Percentiles rank a stretch among this genome's conserved stretches.
phyloP scores from a whole-genome alignment of 2,797 vertebrate genomes.

The Gymnothorax javanicus region DNA sequence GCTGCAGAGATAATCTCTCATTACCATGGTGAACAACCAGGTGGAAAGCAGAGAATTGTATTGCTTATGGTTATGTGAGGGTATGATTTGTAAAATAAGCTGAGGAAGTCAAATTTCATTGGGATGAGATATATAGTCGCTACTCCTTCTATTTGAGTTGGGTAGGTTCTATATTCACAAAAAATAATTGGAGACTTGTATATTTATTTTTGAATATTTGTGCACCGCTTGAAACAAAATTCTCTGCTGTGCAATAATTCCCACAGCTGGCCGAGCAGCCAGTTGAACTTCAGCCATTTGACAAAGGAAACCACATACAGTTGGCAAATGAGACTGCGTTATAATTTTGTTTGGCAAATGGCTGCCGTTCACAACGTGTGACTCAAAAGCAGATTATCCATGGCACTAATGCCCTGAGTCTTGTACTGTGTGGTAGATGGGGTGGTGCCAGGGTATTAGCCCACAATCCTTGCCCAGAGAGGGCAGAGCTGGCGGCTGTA shows the following conservation, averaged over 20 bases:
- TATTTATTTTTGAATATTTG: background rate
- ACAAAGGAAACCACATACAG: background rate
- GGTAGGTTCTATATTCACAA: background rate
- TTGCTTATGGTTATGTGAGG: background rate
- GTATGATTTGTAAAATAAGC: background rate
- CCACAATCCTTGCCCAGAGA: background rate
- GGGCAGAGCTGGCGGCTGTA: background rate
- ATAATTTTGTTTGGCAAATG: background rate
- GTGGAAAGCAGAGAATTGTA: slow-evolving; percentile 1
- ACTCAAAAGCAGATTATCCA: background rate
- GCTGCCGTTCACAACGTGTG: background rate
- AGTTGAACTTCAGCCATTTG: background rate
- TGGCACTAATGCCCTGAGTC: background rate
- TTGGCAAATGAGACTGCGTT: background rate
- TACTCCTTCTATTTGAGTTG: background rate
- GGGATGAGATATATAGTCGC: background rate
- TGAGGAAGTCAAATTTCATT: slow-evolving; percentile 1
- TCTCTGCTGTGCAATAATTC: background rate
- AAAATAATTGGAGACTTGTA: background rate
- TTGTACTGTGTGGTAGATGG: background rate
- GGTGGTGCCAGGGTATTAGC: background rate
- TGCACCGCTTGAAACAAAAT: background rate
- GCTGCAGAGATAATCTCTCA: slow-evolving; percentile 11
- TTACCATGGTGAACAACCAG: background rate
- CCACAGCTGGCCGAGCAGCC: background rate